Base-by-base conservation (phyloP, 2,797 vertebrate genomes). In the Sebastes nivosus region DNA sequence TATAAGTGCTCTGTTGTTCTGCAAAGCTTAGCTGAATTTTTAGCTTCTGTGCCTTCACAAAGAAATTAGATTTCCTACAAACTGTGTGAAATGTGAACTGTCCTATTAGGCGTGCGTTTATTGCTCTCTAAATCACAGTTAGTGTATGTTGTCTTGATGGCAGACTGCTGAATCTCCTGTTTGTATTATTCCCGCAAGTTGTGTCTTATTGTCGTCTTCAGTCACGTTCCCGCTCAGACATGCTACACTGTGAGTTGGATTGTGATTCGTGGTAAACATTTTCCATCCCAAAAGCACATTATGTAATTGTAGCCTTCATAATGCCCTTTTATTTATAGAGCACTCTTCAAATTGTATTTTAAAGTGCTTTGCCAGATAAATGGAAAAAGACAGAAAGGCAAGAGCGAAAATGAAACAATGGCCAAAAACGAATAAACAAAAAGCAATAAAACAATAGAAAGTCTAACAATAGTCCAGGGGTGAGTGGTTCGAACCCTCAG, bases 1-100 rank as follows among this genome's bases (percentile, higher is more conserved):
- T 87, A 85, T 86, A 89, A 89, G 87, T 83, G 82, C 65, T 89
- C 81, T 91, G 91, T 94, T 95, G 90, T 95, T 92, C 81, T 88
- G 85, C 69, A 90, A 78, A 91, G 88, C 84, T 87, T 81, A 80
- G 89, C 79, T 87, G 75, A 87, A 92, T 92, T 86, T 50, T 91
- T 65, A 80, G 79, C 81, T 82, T 77, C 69, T 83, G 79, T 76
- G 84, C 76, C 77, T 79, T 84, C 79, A 77, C 61, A 73, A 75
- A 91, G 82, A 90, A 89, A 87, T 93, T 67, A 63, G 64, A 91
- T 89, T 92, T 85, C 69, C 75, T 68, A 67, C 82, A 87, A 90
- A 92, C 81, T 83, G 79, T 82, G 74, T 76, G 72, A 93, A 93
- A 94, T 89, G 83, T 79, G 87, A 89, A 89, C 88, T 75, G 83